Conservation (phyloP, 2,888 invertebrate species). For the Spodoptera exigua region DNA sequence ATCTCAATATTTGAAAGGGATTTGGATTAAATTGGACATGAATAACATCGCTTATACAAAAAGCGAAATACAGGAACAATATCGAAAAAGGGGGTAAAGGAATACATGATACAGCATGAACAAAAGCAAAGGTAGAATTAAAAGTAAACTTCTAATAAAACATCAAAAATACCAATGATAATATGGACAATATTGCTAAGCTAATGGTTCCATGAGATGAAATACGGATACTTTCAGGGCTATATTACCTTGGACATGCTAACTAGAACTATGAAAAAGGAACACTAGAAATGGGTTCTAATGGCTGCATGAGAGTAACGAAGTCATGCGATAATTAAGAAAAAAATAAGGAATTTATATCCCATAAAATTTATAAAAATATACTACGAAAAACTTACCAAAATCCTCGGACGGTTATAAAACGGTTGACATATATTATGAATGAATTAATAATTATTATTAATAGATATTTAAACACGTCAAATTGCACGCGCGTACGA, state of each 20-base stretch:
- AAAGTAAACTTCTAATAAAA: slow-evolving; percentile 63
- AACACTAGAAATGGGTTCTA: slow-evolving; percentile 56
- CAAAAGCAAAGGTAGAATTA: slow-evolving; percentile 69
- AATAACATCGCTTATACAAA: slow-evolving; percentile 25
- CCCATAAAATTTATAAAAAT: slow-evolving; percentile 29
- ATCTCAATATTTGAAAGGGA: slow-evolving; percentile 8
- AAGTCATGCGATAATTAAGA: slow-evolving; percentile 71
- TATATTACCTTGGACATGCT: slow-evolving; percentile 73
- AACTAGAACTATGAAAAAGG: slow-evolving; percentile 55
- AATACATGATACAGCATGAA: slow-evolving; percentile 60
- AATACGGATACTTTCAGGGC: slow-evolving; percentile 56
- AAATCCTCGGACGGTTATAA: slow-evolving; percentile 58
- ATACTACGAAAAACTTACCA: slow-evolving; percentile 66
- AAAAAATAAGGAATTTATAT: slow-evolving; percentile 41
- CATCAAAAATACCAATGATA: slow-evolving; percentile 64
- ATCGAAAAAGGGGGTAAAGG: slow-evolving; percentile 57
- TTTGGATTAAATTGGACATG: neutral
- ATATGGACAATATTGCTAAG: slow-evolving; percentile 63
- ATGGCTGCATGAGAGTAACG: slow-evolving; percentile 69
- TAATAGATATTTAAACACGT: slow-evolving; percentile 15
- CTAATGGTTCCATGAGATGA: slow-evolving; percentile 71
- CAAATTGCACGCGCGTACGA: slow-evolving; percentile 46
- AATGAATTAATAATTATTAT: slow-evolving; percentile 36
- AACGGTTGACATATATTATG: slow-evolving; percentile 44
- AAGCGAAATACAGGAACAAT: slow-evolving; percentile 32